Base-by-base conservation (phyloP, 2,888 invertebrate species). In the Psylliodes chrysocephalus region DNA sequence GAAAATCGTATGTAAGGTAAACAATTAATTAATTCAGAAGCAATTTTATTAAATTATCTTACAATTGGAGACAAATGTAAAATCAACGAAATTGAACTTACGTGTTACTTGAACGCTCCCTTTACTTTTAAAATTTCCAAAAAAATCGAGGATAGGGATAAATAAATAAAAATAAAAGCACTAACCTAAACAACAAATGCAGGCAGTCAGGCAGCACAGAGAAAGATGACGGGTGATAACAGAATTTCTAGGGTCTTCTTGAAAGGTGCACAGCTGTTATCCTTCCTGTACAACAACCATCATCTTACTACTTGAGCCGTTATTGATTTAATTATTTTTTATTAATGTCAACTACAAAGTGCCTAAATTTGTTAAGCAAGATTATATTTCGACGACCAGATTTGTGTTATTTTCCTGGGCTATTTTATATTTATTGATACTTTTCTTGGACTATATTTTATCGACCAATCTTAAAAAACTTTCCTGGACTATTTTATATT, bases 181-280 rank as follows among this genome's bases (percentile, higher is more conserved):
- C 82, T 82, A 79, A 82, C 82, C 82, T 82, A 82, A 80, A 77
- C 73, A 72, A 76, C 66, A 75, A 79, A 76, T 76, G 73, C 22
- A 75, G 75, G n/a, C 74, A 75, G 75, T 82, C 82, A 89, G 83
- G 89, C 89, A 83, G 89, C 89, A 86, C 87, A 90, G 84, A 90
- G 88, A 88, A 90, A 90, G 86, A 89, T 89, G 87, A 90, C 89
- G 83, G 89, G 89, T 86, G 89, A 88, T 86, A 90, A 85, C 84
- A 90, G 86, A 84, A 89, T 86, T 88, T 89, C 89, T 85, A 89
- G 87, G 84, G 89, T 89, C 85, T 88, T 89, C 89, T 89, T 90
- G 88, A 89, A 89, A 86, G 89, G 88, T 84, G 88, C 88, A 86
- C 88, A 88, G 83, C 85, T 70, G 66, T 73, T 85, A 87, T 86